A percentile compares a stretch with the other conserved stretches of the same genome.
Evolutionary conservation across 2,797 vertebrate genomes (phyloP).

Genomic region (Vespertilio murinus): DNA sequence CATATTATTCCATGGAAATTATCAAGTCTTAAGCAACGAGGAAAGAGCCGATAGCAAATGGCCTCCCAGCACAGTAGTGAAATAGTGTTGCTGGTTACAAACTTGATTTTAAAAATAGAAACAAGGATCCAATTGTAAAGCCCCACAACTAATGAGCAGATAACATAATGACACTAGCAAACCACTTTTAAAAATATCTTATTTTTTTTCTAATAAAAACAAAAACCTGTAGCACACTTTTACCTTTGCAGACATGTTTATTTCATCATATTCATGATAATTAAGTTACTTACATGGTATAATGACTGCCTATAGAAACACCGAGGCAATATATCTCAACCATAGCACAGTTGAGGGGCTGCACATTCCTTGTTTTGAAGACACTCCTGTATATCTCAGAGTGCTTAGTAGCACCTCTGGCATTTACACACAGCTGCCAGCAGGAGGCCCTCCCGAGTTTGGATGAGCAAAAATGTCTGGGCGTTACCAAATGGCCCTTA

Average conservation of each 20-base stretch:
- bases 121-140: neutral
- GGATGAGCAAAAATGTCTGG: neutral
- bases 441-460: neutral
- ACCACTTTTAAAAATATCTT: neutral
- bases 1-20: neutral
- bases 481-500: neutral
- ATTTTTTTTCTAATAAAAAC: neutral
- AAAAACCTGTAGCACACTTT: neutral
- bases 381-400: neutral
- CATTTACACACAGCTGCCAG: neutral
- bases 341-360: neutral
- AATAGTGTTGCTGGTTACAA: neutral
- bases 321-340: neutral
- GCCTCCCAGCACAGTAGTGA: neutral
- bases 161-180: neutral
- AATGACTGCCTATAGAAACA: neutral
- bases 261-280: neutral
- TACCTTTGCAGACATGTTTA: neutral
- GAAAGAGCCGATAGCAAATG: neutral
- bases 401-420: neutral
- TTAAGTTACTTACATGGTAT: neutral
- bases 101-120: neutral
- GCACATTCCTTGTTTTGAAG: neutral
- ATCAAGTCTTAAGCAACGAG: neutral
- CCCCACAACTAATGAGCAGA: neutral